Evolutionary conservation across 1,140 invertebrate species (phyloP).

Genomic region (Conus ventricosus): DNA sequence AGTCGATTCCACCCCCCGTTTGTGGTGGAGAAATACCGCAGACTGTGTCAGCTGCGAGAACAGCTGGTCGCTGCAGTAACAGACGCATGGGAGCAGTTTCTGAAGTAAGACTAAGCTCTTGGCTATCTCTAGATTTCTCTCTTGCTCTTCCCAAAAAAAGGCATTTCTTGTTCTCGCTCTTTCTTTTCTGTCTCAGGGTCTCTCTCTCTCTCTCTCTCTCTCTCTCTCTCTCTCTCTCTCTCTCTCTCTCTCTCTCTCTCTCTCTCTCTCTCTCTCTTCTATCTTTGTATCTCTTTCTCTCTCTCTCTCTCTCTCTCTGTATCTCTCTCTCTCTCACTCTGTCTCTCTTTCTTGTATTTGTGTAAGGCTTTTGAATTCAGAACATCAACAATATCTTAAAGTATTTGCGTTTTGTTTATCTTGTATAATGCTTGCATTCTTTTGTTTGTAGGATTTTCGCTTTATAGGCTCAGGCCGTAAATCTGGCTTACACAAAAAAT

Average conservation of each 20-base stretch:
- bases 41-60: constrained; percentile 70
- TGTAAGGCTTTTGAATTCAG: too few relatives aligned
- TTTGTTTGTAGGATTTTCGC: too few relatives aligned
- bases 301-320: background rate
- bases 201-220: background rate
- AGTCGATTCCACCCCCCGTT: constrained; percentile 73
- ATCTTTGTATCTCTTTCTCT: background rate
- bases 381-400: too few relatives aligned
- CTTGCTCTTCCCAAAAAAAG: too few relatives aligned
- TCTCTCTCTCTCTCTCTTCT: background rate
- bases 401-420: too few relatives aligned
- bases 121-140: background rate
- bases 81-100: constrained; percentile 65
- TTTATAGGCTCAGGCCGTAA: too few relatives aligned
- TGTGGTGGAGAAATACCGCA: constrained; percentile 64
- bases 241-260: background rate
- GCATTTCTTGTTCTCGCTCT: too few relatives aligned
- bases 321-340: background rate
- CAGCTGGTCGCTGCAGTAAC: constrained; percentile 66
- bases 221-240: background rate
- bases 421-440: too few relatives aligned
- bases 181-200: too few relatives aligned
- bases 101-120: constrained; percentile 55
- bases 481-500: too few relatives aligned
- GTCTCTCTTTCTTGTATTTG: background rate